Evolutionary conservation across 1,140 invertebrate species (phyloP).

Genomic region (Orchesella cincta): DNA sequence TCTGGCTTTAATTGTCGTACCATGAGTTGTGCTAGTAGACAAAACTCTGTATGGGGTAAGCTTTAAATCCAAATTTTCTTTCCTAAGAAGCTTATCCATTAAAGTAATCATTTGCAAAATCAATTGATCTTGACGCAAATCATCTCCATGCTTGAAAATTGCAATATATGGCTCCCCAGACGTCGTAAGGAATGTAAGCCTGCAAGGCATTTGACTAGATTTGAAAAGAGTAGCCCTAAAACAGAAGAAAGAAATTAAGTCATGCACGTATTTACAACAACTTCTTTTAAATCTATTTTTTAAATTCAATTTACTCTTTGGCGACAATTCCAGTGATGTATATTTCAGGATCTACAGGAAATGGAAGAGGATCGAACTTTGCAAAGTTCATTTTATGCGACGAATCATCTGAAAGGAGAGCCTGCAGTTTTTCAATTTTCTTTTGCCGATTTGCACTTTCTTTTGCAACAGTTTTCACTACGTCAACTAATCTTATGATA

Average conservation of each 20-base stretch:
- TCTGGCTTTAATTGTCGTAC: slow-evolving; percentile 54
- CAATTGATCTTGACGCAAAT: slow-evolving; percentile 97
- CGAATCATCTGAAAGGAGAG: slow-evolving; percentile 77
- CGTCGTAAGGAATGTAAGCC: slow-evolving; percentile 84
- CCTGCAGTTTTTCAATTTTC: slow-evolving; percentile 85
- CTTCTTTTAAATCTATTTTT: neutral
- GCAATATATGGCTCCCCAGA: slow-evolving; percentile 77
- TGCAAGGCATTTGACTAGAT: slow-evolving; percentile 95
- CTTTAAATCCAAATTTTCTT: slow-evolving; percentile 93
- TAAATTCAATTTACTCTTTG: slow-evolving; percentile 63
- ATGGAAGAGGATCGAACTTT: slow-evolving; percentile 87
- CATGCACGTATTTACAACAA: slow-evolving; percentile 18
- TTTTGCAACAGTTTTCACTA: slow-evolving; percentile 87
- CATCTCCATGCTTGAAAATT: slow-evolving; percentile 98
- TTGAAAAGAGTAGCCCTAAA: slow-evolving; percentile 86
- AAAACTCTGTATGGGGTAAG: slow-evolving; percentile 91
- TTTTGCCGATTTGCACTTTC: slow-evolving; percentile 90
- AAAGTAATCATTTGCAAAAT: slow-evolving; percentile 96
- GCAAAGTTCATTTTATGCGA: slow-evolving; percentile 81
- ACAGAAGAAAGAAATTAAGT: slow-evolving; percentile 43
- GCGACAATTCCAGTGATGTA: slow-evolving; percentile 86
- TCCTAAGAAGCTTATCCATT: slow-evolving; percentile 92
- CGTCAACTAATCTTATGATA: slow-evolving; percentile 82
- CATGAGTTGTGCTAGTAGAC: slow-evolving; percentile 92
- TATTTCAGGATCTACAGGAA: slow-evolving; percentile 90